A percentile compares a stretch with the other conserved stretches of the same genome.
phyloP scores from a whole-genome alignment of 2,113 vertebrate genomes.

The Montifringilla adamsi region DNA sequence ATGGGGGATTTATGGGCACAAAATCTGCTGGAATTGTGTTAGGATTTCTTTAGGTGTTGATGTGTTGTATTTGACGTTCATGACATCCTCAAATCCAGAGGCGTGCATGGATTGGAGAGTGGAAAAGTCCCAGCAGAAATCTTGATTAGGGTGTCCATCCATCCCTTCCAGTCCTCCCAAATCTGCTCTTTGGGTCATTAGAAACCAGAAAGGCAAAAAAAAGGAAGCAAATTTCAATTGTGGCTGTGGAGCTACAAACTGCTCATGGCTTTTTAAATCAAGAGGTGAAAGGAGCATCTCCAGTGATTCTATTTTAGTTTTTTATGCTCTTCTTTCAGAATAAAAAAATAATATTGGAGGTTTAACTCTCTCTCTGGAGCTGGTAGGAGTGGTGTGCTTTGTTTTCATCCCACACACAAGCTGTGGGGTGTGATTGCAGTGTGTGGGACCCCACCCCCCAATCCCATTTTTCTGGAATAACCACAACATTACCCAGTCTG shows the following conservation, averaged over 20 bases:
- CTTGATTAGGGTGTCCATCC: background rate
- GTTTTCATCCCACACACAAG: background rate
- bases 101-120: background rate
- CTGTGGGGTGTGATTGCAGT: background rate
- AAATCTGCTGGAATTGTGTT: background rate
- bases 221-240: background rate
- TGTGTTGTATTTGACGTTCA: background rate
- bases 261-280: background rate
- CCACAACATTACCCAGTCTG: background rate
- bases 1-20: background rate
- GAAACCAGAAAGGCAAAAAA: background rate
- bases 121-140: background rate
- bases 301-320: background rate
- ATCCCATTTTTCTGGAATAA: background rate
- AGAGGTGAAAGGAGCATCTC: background rate
- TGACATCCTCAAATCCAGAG: background rate
- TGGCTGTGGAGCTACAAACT: background rate
- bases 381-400: background rate
- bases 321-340: background rate
- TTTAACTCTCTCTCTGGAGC: background rate
- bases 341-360: background rate
- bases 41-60: background rate
- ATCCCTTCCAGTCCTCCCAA: accelerated
- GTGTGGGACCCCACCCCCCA: background rate
- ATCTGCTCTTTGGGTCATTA: background rate